A percentile compares a stretch with the other conserved stretches of the same genome.
Evolutionary conservation across 2,888 invertebrate species (phyloP).

Genomic region (Sinohyriopsis cumingii): DNA sequence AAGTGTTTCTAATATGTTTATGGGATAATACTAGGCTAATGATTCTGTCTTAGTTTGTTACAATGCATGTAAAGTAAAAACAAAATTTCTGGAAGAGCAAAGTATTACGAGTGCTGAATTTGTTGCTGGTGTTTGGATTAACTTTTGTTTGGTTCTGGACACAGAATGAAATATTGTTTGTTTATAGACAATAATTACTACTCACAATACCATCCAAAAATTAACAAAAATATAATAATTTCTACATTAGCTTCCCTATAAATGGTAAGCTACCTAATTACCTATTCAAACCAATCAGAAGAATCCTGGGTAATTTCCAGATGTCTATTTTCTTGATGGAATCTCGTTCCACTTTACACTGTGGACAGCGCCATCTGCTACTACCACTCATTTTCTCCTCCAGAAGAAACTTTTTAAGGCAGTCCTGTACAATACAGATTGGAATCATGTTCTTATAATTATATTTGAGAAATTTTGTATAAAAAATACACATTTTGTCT

Average conservation of each 20-base stretch:
- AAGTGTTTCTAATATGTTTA: too few species aligned
- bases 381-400: conserved; percentile 85
- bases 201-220: too few species aligned
- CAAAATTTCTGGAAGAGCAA: too few species aligned
- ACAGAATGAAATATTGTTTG: too few species aligned
- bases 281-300: conserved; percentile 90
- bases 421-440: conserved; percentile 78
- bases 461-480: too few species aligned
- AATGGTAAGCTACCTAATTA: conserved; percentile 42
- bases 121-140: too few species aligned
- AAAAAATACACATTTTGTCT: not conserved
- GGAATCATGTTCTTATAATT: not conserved
- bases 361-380: conserved; percentile 84
- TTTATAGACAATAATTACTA: too few species aligned
- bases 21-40: too few species aligned
- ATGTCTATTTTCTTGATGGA: conserved; percentile 89
- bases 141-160: too few species aligned
- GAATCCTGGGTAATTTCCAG: conserved; percentile 85
- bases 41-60: too few species aligned
- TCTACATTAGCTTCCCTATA: not conserved
- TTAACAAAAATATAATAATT: not conserved
- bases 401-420: conserved; percentile 84
- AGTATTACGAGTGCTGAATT: too few species aligned
- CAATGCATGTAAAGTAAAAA: too few species aligned
- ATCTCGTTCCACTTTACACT: conserved; percentile 84